Conservation (phyloP, 2,888 invertebrate species). For the Endomychus coccineus region DNA sequence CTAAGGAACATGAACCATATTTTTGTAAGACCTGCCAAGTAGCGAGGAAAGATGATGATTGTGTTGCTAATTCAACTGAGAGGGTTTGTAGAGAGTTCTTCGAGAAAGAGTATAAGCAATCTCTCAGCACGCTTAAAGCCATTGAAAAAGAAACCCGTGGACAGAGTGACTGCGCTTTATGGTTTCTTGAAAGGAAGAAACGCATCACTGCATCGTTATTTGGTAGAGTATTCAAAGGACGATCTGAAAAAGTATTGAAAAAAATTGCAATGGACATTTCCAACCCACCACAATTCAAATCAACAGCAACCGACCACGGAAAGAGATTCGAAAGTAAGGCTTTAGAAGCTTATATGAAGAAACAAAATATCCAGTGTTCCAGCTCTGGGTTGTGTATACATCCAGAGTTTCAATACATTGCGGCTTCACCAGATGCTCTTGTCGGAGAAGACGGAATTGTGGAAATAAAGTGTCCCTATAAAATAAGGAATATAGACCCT, state of each 20-base stretch:
- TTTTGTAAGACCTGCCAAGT: background rate
- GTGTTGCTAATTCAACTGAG: no score
- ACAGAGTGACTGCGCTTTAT: conserved; percentile 23
- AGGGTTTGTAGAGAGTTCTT: background rate
- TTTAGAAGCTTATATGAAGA: background rate
- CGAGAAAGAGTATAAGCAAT: conserved; percentile 1
- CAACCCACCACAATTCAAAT: conserved; percentile 1
- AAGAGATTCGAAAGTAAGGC: conserved; percentile 5
- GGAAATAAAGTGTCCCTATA: conserved; percentile 4
- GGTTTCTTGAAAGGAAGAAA: conserved; percentile 27
- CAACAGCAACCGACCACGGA: conserved; percentile 1
- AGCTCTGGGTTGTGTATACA: conserved; percentile 5
- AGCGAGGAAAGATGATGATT: no score
- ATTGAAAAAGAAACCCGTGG: conserved; percentile 17
- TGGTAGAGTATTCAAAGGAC: conserved; percentile 19
- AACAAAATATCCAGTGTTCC: background rate
- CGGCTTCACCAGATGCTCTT: conserved; percentile 3
- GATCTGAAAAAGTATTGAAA: conserved; percentile 5
- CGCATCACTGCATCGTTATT: conserved; percentile 32
- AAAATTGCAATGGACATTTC: conserved; percentile 9
- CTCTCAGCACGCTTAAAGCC: conserved; percentile 3
- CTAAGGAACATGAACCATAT: background rate
- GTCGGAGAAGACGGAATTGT: conserved; percentile 1
- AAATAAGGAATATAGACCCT: conserved; percentile 1
- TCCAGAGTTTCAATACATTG: conserved; percentile 2